These are phyloP conservation scores for Scaptomyza caliginosa DNA, from an alignment of 2,888 invertebrate genomes.

Conservation along the genomic window DNA sequence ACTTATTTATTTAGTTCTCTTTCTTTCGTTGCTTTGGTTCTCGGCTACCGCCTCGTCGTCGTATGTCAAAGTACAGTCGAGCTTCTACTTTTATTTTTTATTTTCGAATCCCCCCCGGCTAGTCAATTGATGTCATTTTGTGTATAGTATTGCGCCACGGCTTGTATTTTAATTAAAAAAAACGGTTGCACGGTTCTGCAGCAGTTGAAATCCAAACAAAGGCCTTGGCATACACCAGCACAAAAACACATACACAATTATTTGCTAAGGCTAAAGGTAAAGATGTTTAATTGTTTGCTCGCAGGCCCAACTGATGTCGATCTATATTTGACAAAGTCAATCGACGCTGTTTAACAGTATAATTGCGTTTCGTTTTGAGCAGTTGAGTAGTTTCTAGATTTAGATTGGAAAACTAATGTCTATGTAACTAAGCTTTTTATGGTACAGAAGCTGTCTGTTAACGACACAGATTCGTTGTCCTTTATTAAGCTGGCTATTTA, in stretches of 20 bases:
- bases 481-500: conserved; percentile 16
- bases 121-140: conserved; percentile 46
- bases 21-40: conserved; percentile 30
- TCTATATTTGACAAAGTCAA: not conserved
- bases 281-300: conserved; percentile 6
- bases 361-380: no score
- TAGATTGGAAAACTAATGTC: not conserved
- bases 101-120: conserved; percentile 3
- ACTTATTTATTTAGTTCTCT: conserved; percentile 67
- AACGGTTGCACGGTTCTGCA: conserved; percentile 5
- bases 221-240: no score
- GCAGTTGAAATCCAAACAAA: not conserved
- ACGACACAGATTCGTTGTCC: conserved; percentile 1
- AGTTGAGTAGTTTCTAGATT: no score
- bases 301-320: not conserved
- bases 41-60: conserved; percentile 37
- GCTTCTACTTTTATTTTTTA: not conserved
- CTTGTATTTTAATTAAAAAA: conserved; percentile 61
- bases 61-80: conserved; percentile 47
- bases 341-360: not conserved
- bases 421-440: not conserved
- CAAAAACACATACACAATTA: conserved; percentile 1
- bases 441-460: not conserved
- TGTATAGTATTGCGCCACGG: conserved; percentile 14
- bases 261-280: conserved; percentile 5